Evolutionary conservation across 2,797 vertebrate genomes (phyloP).

Genomic region (Vultur gryphus): DNA sequence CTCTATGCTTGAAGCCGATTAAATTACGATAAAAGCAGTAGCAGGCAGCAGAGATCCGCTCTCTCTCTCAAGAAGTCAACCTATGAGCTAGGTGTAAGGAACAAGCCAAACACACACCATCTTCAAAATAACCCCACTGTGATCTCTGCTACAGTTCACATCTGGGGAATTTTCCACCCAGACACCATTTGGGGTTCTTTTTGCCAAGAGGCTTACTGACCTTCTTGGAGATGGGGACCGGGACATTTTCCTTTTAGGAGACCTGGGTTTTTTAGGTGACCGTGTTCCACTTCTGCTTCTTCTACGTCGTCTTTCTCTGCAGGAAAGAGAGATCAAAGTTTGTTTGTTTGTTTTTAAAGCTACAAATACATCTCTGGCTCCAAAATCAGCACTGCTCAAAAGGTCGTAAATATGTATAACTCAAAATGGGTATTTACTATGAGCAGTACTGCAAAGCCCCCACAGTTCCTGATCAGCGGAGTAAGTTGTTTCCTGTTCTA

Average conservation of each 20-base stretch:
- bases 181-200: fast-evolving
- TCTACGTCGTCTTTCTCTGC: conserved; percentile 83
- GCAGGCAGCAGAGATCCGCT: neutral
- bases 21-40: fast-evolving
- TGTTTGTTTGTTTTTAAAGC: neutral
- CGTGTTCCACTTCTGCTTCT: conserved; percentile 86
- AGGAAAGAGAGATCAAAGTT: neutral
- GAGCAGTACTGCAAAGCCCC: neutral
- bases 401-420: fast-evolving
- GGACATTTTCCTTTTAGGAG: conserved; percentile 86
- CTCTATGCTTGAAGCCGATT: fast-evolving
- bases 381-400: neutral
- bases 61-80: neutral
- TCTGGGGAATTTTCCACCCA: fast-evolving
- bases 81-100: fast-evolving
- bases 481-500: neutral
- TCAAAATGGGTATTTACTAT: fast-evolving
- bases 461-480: neutral
- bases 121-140: fast-evolving
- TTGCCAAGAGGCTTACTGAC: conserved; percentile 60
- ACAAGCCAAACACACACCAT: neutral
- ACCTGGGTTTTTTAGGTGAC: conserved; percentile 86
- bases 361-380: neutral
- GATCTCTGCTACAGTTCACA: fast-evolving
- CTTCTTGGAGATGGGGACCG: conserved; percentile 89